phyloP scores from a whole-genome alignment of 2,888 invertebrate genomes.

The Lymantria monacha region DNA sequence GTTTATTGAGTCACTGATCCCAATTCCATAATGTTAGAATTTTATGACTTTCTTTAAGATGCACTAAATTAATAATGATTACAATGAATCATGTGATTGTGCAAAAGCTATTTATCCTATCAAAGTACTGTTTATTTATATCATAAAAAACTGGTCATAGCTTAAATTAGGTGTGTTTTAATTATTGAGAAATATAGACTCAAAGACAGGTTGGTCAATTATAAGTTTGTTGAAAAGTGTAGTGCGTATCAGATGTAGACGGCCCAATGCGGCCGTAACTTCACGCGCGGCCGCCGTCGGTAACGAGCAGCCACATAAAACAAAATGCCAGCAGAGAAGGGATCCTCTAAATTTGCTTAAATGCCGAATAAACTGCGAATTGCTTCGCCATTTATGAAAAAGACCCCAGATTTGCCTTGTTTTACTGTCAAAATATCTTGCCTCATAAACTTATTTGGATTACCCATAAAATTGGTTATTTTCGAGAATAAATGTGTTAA shows the following conservation, averaged over 20 bases:
- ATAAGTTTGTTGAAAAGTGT: neutral
- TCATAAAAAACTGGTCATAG: no score
- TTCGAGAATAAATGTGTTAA: constrained; percentile 4
- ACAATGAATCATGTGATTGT: no score
- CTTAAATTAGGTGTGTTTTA: no score
- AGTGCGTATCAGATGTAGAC: constrained; percentile 40
- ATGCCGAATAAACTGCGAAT: constrained; percentile 80
- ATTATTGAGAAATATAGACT: no score
- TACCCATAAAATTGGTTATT: constrained; percentile 6
- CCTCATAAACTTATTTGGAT: constrained; percentile 23
- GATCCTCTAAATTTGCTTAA: constrained; percentile 78
- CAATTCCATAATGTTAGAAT: no score
- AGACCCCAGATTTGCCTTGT: constrained; percentile 46
- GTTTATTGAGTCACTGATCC: no score
- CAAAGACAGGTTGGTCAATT: neutral
- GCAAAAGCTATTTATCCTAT: no score
- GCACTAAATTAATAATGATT: no score
- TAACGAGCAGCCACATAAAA: constrained; percentile 81
- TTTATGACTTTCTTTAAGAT: no score
- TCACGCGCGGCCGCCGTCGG: constrained; percentile 78
- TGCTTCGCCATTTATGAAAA: constrained; percentile 75
- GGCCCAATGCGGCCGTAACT: constrained; percentile 76
- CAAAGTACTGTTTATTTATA: no score
- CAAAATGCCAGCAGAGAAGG: constrained; percentile 77
- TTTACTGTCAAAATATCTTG: constrained; percentile 25